Conservation (phyloP, 2,888 invertebrate species). For the Lamellibrachia columna region DNA sequence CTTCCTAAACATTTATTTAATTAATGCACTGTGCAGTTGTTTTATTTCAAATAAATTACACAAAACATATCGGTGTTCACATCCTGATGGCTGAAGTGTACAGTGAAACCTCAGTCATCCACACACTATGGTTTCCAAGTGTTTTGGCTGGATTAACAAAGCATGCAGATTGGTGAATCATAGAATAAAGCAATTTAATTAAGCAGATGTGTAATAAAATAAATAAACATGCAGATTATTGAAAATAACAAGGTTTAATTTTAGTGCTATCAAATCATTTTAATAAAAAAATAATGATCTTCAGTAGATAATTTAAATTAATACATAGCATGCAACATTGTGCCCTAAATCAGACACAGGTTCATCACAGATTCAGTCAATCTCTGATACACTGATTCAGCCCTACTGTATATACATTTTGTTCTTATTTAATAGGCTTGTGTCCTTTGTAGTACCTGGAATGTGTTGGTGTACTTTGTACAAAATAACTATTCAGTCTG, state of each 20-base stretch:
- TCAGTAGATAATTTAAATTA: background rate
- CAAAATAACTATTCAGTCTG: background rate
- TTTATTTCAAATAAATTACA: background rate
- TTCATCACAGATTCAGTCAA: background rate
- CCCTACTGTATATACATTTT: background rate
- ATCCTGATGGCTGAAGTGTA: background rate
- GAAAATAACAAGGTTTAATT: too few relatives aligned
- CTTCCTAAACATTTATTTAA: background rate
- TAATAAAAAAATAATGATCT: too few relatives aligned
- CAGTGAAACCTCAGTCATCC: too few relatives aligned
- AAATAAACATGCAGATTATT: too few relatives aligned
- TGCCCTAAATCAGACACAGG: background rate
- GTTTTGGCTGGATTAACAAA: too few relatives aligned
- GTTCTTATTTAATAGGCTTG: background rate
- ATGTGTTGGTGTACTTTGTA: background rate
- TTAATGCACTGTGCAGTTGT: background rate
- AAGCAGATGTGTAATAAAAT: background rate
- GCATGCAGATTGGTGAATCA: too few relatives aligned
- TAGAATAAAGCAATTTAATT: too few relatives aligned
- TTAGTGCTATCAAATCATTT: too few relatives aligned
- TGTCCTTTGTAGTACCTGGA: background rate
- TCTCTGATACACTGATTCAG: background rate
- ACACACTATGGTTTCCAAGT: too few relatives aligned
- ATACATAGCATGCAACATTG: background rate
- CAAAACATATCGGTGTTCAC: background rate